Conservation (phyloP, 2,888 invertebrate species). For the Yponomeuta plumbellus region DNA sequence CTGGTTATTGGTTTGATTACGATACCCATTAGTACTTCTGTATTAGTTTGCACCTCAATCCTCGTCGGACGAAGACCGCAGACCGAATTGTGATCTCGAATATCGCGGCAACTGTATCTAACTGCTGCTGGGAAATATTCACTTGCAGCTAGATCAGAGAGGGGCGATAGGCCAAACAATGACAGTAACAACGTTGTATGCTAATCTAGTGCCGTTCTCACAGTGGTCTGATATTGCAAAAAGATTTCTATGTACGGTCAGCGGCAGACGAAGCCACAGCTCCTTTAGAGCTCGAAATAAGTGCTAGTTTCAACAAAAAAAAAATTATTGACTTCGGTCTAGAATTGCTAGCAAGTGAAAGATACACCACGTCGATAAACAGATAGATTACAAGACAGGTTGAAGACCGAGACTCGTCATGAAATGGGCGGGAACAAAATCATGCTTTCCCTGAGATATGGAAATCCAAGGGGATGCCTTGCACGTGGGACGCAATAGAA, state of each 20-base stretch:
- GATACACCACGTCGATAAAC: slow-evolving; percentile 17
- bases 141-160: slow-evolving; percentile 49
- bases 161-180: slow-evolving; percentile 66
- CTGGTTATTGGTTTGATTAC: background rate
- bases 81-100: slow-evolving; percentile 58
- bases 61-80: slow-evolving; percentile 46
- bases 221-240: slow-evolving; percentile 42
- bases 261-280: background rate
- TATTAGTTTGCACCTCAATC: slow-evolving; percentile 38
- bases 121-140: slow-evolving; percentile 66
- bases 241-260: slow-evolving; percentile 22
- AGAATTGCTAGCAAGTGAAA: slow-evolving; percentile 23
- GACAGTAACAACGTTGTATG: slow-evolving; percentile 53
- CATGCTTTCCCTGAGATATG: too few species aligned
- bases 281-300: too few species aligned
- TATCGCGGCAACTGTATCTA: slow-evolving; percentile 66
- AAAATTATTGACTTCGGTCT: slow-evolving; percentile 8
- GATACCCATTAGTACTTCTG: background rate
- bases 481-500: too few species aligned
- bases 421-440: too few species aligned
- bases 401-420: too few species aligned
- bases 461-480: too few species aligned
- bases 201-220: slow-evolving; percentile 40
- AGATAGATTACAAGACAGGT: too few species aligned
- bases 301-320: too few species aligned